These are phyloP conservation scores for Brassicogethes aeneus DNA, from an alignment of 2,888 invertebrate species.

Conservation along the genomic window DNA sequence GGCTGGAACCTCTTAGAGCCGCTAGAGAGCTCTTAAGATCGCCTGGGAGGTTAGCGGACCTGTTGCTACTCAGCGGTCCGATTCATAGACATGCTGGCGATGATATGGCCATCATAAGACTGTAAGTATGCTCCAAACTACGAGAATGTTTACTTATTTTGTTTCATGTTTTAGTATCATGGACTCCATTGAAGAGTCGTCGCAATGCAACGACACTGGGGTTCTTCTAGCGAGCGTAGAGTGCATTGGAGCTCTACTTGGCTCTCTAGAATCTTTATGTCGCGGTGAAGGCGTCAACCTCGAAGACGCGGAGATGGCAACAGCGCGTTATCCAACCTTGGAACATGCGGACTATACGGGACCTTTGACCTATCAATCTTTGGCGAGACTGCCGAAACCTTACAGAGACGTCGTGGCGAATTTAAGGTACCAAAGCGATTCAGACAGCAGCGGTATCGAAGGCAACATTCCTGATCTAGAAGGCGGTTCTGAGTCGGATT, in stretches of 20 bases:
- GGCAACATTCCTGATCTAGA: constrained; percentile 37
- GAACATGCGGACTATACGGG: constrained; percentile 75
- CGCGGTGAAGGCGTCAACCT: constrained; percentile 61
- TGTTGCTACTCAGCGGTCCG: constrained; percentile 50
- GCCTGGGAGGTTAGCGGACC: constrained; percentile 69
- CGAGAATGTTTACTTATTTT: background rate
- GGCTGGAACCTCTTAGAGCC: constrained; percentile 77
- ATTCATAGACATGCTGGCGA: constrained; percentile 58
- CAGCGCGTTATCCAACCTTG: constrained; percentile 55
- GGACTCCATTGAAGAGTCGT: constrained; percentile 89
- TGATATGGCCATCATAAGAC: constrained; percentile 74
- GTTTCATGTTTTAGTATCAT: constrained; percentile 55
- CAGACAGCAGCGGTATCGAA: constrained; percentile 49
- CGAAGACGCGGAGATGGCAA: constrained; percentile 52
- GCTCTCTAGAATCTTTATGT: constrained; percentile 74
- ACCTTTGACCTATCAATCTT: constrained; percentile 75
- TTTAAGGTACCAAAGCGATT: constrained; percentile 53
- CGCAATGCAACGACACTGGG: constrained; percentile 68
- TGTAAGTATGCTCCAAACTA: constrained; percentile 60
- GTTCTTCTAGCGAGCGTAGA: constrained; percentile 73
- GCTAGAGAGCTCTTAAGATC: constrained; percentile 71
- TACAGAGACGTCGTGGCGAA: constrained; percentile 65
- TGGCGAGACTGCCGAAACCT: constrained; percentile 73
- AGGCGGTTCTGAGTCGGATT: constrained; percentile 39
- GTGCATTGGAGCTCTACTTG: constrained; percentile 73